Conservation (phyloP, 2,888 invertebrate genomes). For the Chymomyza procnemis region DNA sequence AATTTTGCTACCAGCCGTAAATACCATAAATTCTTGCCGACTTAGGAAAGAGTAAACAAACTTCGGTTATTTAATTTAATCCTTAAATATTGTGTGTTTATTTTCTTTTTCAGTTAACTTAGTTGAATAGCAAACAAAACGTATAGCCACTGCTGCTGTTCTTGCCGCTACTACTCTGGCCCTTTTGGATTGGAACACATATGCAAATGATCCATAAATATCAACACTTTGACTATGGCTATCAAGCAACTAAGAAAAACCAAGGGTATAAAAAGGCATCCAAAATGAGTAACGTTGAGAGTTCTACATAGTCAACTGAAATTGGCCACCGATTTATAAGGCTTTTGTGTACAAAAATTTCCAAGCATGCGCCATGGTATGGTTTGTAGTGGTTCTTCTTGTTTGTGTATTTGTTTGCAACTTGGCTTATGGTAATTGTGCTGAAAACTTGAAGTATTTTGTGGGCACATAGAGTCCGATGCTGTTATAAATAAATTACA, state of each 20-base stretch:
- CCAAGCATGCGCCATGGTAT: not conserved
- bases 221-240: slow-evolving; percentile 62
- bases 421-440: slow-evolving; percentile 68
- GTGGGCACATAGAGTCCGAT: slow-evolving; percentile 49
- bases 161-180: not conserved
- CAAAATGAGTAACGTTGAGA: not conserved
- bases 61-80: not conserved
- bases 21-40: too few species aligned
- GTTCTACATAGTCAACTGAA: slow-evolving; percentile 42
- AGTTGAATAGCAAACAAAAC: not conserved
- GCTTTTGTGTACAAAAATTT: slow-evolving; percentile 6
- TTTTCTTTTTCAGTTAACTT: not conserved
- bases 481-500: slow-evolving; percentile 66
- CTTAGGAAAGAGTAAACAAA: not conserved
- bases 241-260: slow-evolving; percentile 41
- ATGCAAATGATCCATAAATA: slow-evolving; percentile 73
- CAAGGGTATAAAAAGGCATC: not conserved
- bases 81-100: not conserved
- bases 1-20: too few species aligned
- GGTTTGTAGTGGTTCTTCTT: not conserved
- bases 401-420: not conserved
- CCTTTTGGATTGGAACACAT: slow-evolving; percentile 53
- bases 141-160: slow-evolving; percentile 15
- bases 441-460: slow-evolving; percentile 69
- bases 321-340: slow-evolving; percentile 65